A percentile compares a stretch with the other conserved stretches of the same genome.
Conservation (phyloP, 2,888 invertebrate genomes). For the Eledona agricola region DNA sequence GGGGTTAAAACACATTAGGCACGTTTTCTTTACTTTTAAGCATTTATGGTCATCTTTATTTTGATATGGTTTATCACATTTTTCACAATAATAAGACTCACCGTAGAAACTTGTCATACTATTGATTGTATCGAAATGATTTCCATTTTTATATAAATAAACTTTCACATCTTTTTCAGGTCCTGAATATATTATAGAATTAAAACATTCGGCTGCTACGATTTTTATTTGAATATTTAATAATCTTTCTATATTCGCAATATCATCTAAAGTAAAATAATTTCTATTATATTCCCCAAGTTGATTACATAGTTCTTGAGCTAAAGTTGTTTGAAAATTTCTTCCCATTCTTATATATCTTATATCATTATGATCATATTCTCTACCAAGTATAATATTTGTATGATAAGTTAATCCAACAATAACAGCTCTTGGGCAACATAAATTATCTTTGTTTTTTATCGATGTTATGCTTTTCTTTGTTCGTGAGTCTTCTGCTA, state of each 20-base stretch:
- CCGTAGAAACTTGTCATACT: slow-evolving; percentile 27
- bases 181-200: slow-evolving; percentile 9
- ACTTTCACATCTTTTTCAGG: slow-evolving; percentile 10
- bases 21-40: slow-evolving; percentile 13
- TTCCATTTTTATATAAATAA: slow-evolving; percentile 24
- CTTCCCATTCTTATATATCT: slow-evolving; percentile 8
- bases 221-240: slow-evolving; percentile 14
- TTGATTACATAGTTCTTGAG: slow-evolving; percentile 14
- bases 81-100: slow-evolving; percentile 26
- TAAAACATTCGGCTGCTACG: slow-evolving; percentile 8
- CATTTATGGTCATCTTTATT: slow-evolving; percentile 19
- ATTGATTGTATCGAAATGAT: slow-evolving; percentile 25
- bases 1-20: slow-evolving; percentile 16
- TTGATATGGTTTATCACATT: slow-evolving; percentile 28
- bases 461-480: no score
- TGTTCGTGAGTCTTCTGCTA: no score
- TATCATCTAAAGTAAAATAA: no score
- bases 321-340: slow-evolving; percentile 18
- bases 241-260: no score
- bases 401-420: no score
- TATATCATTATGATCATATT: slow-evolving; percentile 10
- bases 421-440: no score
- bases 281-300: slow-evolving; percentile 16
- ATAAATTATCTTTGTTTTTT: no score
- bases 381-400: no score